Conservation (phyloP, 1,140 invertebrate genomes). For the Patella vulgata region DNA sequence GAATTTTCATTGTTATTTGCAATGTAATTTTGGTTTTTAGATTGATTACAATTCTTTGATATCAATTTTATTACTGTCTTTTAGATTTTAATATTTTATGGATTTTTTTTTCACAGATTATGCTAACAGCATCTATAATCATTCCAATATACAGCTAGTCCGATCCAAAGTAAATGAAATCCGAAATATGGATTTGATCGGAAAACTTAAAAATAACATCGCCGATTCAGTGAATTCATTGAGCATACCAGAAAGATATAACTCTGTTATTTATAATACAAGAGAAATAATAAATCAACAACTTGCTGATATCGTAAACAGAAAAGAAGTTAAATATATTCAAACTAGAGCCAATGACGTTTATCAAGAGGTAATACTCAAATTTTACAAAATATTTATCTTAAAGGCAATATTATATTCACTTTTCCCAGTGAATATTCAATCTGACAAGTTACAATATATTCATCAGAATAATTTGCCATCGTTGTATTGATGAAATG, state of each 20-base stretch:
- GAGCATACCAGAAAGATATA: slow-evolving; percentile 32
- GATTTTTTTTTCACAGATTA: too few species aligned
- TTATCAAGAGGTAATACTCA: slow-evolving; percentile 33
- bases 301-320: slow-evolving; percentile 15
- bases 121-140: neutral
- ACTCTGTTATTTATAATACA: slow-evolving; percentile 33
- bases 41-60: too few species aligned
- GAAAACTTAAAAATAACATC: slow-evolving; percentile 5
- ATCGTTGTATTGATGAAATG: neutral
- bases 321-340: slow-evolving; percentile 18
- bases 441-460: neutral
- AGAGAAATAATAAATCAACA: slow-evolving; percentile 27
- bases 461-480: neutral
- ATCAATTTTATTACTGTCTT: too few species aligned
- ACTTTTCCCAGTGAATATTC: too few species aligned
- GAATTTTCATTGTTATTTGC: too few species aligned
- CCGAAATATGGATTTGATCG: slow-evolving; percentile 4
- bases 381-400: too few species aligned
- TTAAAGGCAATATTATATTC: too few species aligned
- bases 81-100: too few species aligned
- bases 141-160: neutral
- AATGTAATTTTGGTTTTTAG: too few species aligned
- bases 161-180: neutral
- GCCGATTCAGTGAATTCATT: neutral
- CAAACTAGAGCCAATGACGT: slow-evolving; percentile 15